Evolutionary conservation across 2,888 invertebrate genomes (phyloP).

Genomic region (Sisyra terminalis): DNA sequence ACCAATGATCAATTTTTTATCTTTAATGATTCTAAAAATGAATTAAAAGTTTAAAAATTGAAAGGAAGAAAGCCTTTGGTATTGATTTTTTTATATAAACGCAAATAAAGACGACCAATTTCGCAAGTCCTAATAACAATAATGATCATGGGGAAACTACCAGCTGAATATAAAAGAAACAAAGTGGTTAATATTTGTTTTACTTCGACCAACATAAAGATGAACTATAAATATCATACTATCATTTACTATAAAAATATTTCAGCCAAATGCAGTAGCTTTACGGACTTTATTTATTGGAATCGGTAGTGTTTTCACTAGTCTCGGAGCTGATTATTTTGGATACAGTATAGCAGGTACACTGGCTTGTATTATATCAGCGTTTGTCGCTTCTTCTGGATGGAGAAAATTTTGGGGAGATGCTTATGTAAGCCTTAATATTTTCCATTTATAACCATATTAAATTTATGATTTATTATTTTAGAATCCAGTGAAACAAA

Average conservation of each 20-base stretch:
- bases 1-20: no score
- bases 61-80: no score
- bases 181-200: no score
- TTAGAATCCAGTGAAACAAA: conserved; percentile 35
- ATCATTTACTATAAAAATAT: conserved; percentile 6
- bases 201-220: no score
- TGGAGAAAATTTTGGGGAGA: conserved; percentile 28
- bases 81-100: no score
- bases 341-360: conserved; percentile 46
- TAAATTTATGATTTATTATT: conserved; percentile 10
- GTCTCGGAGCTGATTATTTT: conserved; percentile 41
- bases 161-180: no score
- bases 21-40: no score
- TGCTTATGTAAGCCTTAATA: not conserved
- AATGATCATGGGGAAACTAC: no score
- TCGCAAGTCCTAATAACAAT: no score
- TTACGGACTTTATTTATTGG: conserved; percentile 36
- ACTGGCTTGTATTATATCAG: conserved; percentile 34
- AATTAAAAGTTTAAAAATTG: no score
- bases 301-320: conserved; percentile 42
- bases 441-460: not conserved
- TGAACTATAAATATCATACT: no score
- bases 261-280: conserved; percentile 26
- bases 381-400: conserved; percentile 35
- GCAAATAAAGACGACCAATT: no score